Evolutionary conservation across 2,113 vertebrate genomes (phyloP), one percentile per base, ranked within the genome.

Genomic region (Psephotus haematonotus): DNA sequence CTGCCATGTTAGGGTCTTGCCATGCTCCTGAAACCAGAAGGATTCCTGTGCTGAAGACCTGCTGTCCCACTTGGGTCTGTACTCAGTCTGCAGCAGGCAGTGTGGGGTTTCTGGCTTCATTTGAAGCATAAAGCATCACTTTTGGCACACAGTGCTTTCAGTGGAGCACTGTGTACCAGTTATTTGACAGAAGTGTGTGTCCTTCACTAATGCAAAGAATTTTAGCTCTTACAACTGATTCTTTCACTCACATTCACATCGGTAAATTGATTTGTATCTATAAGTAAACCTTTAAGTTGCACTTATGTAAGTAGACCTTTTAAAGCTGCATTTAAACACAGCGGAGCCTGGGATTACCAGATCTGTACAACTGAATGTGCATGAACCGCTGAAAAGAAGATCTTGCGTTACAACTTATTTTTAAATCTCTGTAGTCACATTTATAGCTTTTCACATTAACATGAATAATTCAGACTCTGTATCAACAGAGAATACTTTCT

Each of bases 81-180:
- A 2, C 49, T 83, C 50, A 1, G 0, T 10, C 3, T 1, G 23
- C 19, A 64, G 39, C 19, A 35, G 47, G 18, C 23, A 14, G 10
- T 44, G 9, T 3, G 10, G 13, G 19, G 10, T 27, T 76, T 80
- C 59, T 59, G 62, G 14, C 46, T 92, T 72, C 59, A 41, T 29
- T 59, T 67, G 64, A 65, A 37, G 14, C 23, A 23, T 24, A 20
- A 70, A 86, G 10, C 46, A 37, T 41, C 25, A 11, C 17, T 78
- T 88, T 63, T 50, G 25, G 37, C 60, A 31, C 29, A 17, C 11
- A 28, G 29, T 28, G 19, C 57, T 62, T 68, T 4, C 14, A 78
- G 62, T 13, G 11, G 39, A 72, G 31, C 25, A 15, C 3, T 75
- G 15, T 53, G 31, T 69, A 72, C 17, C 29, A 39, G 33, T 43